Evolutionary conservation across 2,888 invertebrate species (phyloP).

Genomic region (Spicauda simplicius): DNA sequence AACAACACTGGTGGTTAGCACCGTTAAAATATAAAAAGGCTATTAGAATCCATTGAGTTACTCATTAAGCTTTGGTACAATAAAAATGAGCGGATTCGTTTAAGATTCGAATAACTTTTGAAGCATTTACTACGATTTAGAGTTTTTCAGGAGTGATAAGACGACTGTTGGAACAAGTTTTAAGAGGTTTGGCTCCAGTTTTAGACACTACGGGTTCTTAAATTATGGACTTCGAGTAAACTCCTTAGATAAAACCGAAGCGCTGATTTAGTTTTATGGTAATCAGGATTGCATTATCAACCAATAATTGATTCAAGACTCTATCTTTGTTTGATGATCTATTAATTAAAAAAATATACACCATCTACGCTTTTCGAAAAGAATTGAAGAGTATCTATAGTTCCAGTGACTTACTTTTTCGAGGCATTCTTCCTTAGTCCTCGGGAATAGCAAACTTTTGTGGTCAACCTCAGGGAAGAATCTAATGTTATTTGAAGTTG

Average conservation of each 20-base stretch:
- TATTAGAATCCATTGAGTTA: no score
- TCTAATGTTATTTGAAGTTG: no score
- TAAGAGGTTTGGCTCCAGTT: constrained; percentile 28
- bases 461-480: no score
- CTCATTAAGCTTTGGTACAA: neutral
- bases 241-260: constrained; percentile 20
- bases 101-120: neutral
- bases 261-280: constrained; percentile 29
- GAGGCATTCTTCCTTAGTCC: no score
- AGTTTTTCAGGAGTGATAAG: constrained; percentile 27
- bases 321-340: neutral
- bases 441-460: no score
- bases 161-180: constrained; percentile 28
- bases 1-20: no score
- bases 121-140: constrained; percentile 16
- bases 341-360: no score
- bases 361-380: no score
- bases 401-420: no score
- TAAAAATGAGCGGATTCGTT: neutral
- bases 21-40: no score
- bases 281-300: constrained; percentile 17
- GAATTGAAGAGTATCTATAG: no score
- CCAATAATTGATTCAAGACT: constrained; percentile 18
- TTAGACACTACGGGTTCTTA: constrained; percentile 20
- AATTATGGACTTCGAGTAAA: constrained; percentile 27